These are phyloP conservation scores for Ommatoiulus sabulosus DNA, from an alignment of 2,888 invertebrate species.

Conservation along the genomic window DNA sequence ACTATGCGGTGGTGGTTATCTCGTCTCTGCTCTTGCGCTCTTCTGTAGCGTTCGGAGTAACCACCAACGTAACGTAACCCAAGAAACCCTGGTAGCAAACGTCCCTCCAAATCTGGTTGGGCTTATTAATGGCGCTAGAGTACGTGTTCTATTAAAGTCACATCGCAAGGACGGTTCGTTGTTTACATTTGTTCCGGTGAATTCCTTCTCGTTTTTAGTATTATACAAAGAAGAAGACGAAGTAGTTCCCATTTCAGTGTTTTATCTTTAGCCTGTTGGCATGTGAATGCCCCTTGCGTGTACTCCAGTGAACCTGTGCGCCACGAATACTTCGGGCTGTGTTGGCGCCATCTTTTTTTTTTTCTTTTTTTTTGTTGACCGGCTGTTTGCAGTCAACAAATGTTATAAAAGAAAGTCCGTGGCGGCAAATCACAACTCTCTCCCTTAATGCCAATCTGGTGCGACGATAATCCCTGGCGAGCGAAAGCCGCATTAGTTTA, in stretches of 20 bases:
- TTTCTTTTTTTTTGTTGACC: neutral
- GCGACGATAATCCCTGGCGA: neutral
- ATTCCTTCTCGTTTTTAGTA: constrained; percentile 38
- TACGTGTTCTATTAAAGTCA: neutral
- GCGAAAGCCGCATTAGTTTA: too few relatives aligned
- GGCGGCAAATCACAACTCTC: constrained; percentile 23
- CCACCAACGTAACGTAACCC: neutral
- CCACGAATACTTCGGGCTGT: constrained; percentile 38
- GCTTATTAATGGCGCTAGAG: neutral
- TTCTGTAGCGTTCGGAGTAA: neutral
- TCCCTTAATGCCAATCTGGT: neutral
- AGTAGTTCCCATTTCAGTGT: constrained; percentile 33
- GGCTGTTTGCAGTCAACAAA: constrained; percentile 45
- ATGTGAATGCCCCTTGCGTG: constrained; percentile 44
- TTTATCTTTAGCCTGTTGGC: constrained; percentile 44
- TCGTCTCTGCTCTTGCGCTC: too few relatives aligned
- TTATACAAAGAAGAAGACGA: constrained; percentile 26
- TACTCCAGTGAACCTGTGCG: constrained; percentile 33
- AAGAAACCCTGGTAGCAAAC: neutral
- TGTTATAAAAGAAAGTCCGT: constrained; percentile 45
- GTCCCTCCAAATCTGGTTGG: neutral
- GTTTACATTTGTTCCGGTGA: constrained; percentile 20
- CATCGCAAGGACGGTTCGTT: constrained; percentile 9
- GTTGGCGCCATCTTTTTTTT: constrained; percentile 38
- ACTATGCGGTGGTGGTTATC: too few relatives aligned